Base-by-base conservation (phyloP, 2,113 vertebrate genomes). In the Taurulus bubalis region DNA sequence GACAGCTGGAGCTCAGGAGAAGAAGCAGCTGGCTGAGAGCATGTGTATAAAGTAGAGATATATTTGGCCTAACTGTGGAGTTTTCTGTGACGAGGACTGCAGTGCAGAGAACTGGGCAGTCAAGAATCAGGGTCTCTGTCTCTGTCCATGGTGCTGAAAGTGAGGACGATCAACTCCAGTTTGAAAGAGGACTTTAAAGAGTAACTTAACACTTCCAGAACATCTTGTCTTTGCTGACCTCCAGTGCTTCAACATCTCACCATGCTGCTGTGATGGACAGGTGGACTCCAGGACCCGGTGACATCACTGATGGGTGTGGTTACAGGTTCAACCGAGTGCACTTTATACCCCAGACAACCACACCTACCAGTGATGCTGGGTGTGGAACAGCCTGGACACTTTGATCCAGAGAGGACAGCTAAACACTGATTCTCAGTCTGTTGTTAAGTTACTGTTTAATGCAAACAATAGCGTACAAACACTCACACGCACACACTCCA, bases 81-180 rank as follows among this genome's bases (percentile, higher is more conserved):
- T 40, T 20, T 20, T 1, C 51, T 26, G 58, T 36, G 30, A 12
- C 0, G 11, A 56, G 18, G 59, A 66, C n/a, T 51, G 28, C 9
- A 51, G 42, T 36, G 42, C 71, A 55, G 7, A 3, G 30, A 53
- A 34, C 20, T 53, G 30, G 11, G 22, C 6, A 15, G 49, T 69
- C 20, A 10, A 12, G 11, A 38, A n/a, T 1, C 34, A 5, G 10
- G 10, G 60, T 58, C 72, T 45, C 49, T 67, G 67, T 53, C 72
- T 59, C 77, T 85, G 53, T 85, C 77, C 77, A 45, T 72, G 77
- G 60, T 66, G 22, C 79, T 82, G 79, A 65, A 45, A 32, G 62
- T 11, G 49, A 42, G 49, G 62, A 65, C 6, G 32, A 28, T 38
- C 60, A 11, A 8, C 72, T 65, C 73, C 5, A 16, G 15, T 22